phyloP scores from a whole-genome alignment of 1,140 invertebrate species.

The Oryzaephilus surinamensis region DNA sequence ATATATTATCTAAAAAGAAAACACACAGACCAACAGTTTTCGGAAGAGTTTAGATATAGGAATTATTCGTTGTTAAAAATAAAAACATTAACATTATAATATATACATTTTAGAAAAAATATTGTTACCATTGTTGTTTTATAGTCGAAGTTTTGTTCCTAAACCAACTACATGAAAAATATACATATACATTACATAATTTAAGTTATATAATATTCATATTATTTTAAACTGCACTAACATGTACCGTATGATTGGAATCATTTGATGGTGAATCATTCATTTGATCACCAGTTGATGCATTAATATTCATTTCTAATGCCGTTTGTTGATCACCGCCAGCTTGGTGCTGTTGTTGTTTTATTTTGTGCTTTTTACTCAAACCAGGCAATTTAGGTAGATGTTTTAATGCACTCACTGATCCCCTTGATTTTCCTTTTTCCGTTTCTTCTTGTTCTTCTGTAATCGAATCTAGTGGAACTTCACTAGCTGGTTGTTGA shows the following conservation, averaged over 20 bases:
- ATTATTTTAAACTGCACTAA: slow-evolving; percentile 30
- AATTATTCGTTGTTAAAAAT: too few species aligned
- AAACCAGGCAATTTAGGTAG: slow-evolving; percentile 33
- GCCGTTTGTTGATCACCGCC: slow-evolving; percentile 11
- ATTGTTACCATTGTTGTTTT: too few species aligned
- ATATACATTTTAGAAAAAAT: too few species aligned
- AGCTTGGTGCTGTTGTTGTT: slow-evolving; percentile 16
- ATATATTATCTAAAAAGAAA: too few species aligned
- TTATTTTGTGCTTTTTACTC: slow-evolving; percentile 33
- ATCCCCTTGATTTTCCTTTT: slow-evolving; percentile 22
- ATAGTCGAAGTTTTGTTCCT: too few species aligned
- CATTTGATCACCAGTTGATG: slow-evolving; percentile 16
- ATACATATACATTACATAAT: neutral
- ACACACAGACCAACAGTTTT: too few species aligned
- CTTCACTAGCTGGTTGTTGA: slow-evolving; percentile 17
- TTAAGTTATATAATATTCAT: neutral
- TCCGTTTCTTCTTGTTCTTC: slow-evolving; percentile 33
- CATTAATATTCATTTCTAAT: slow-evolving; percentile 10
- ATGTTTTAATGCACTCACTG: slow-evolving; percentile 31
- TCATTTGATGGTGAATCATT: slow-evolving; percentile 16
- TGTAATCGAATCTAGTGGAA: slow-evolving; percentile 30
- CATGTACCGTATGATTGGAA: slow-evolving; percentile 26
- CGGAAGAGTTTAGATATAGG: too few species aligned
- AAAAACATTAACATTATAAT: too few species aligned
- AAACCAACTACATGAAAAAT: too few species aligned